These are phyloP conservation scores for Epistrophella euchroma DNA, from an alignment of 2,888 invertebrate genomes.

Conservation along the genomic window DNA sequence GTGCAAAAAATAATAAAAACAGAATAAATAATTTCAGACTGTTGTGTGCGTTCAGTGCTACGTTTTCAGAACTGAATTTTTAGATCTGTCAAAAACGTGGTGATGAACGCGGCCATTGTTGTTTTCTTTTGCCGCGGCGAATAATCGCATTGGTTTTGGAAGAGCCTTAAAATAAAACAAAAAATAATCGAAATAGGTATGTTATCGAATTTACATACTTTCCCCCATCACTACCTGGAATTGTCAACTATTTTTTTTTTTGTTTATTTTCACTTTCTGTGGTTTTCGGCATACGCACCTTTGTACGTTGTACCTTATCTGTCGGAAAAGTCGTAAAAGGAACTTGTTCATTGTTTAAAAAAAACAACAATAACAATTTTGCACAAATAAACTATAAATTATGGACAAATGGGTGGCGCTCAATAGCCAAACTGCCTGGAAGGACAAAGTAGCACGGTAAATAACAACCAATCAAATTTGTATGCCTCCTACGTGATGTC, in stretches of 20 bases:
- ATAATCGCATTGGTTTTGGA: too few species aligned
- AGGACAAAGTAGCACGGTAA: slow-evolving; percentile 83
- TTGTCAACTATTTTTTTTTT: not conserved
- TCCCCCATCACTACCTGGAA: not conserved
- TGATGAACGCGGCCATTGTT: too few species aligned
- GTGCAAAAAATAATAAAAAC: too few species aligned
- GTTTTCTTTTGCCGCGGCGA: too few species aligned
- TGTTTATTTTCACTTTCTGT: not conserved
- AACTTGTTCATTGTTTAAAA: not conserved
- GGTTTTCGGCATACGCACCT: not conserved
- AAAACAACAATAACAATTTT: not conserved
- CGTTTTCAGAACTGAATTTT: too few species aligned
- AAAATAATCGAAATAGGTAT: not conserved
- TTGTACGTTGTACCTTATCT: slow-evolving; percentile 42
- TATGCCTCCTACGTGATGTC: slow-evolving; percentile 40
- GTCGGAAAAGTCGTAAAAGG: not conserved
- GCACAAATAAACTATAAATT: not conserved
- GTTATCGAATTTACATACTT: not conserved
- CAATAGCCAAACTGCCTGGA: slow-evolving; percentile 82
- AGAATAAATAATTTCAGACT: too few species aligned
- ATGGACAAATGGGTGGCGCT: slow-evolving; percentile 83
- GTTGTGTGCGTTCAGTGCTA: too few species aligned
- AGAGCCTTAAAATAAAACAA: not conserved
- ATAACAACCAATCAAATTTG: slow-evolving; percentile 7
- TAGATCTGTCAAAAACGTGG: too few species aligned